Evolutionary conservation across 2,888 invertebrate genomes (phyloP).

Genomic region (Molorchus minor): DNA sequence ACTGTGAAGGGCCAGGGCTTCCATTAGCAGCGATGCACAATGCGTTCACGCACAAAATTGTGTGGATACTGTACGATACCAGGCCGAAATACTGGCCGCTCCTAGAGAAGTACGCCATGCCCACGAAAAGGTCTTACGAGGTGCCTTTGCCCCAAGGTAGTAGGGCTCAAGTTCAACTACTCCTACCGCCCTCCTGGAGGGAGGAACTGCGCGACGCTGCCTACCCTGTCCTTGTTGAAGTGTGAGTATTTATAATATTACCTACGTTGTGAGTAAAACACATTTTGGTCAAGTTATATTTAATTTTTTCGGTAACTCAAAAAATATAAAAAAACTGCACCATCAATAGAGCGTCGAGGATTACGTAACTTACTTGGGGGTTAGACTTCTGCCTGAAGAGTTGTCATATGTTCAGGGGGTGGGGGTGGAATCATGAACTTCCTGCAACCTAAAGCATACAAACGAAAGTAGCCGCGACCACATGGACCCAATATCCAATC

Average conservation of each 20-base stretch:
- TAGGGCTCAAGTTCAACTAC: constrained; percentile 85
- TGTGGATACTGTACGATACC: constrained; percentile 81
- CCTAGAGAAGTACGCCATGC: constrained; percentile 81
- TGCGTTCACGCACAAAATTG: constrained; percentile 77
- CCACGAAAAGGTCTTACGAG: constrained; percentile 83
- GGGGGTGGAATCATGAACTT: no score
- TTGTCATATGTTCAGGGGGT: no score
- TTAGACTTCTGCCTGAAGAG: no score
- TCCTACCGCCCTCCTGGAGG: constrained; percentile 89
- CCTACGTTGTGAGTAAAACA: no score
- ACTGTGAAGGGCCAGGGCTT: constrained; percentile 92
- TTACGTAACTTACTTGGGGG: no score
- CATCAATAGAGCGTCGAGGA: no score
- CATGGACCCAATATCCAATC: no score
- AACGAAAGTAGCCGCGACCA: not conserved
- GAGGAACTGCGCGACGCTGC: constrained; percentile 87
- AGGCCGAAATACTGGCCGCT: constrained; percentile 67
- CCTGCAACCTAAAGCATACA: not conserved
- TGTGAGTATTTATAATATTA: constrained; percentile 74
- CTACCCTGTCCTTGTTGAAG: constrained; percentile 88
- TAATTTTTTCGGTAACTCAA: no score
- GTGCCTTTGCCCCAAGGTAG: constrained; percentile 87
- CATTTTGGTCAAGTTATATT: no score
- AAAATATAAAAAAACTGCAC: no score
- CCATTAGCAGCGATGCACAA: constrained; percentile 85